Evolutionary conservation across 2,888 invertebrate species (phyloP), one percentile per base, ranked within the genome.

Genomic region (Gortyna flavago): DNA sequence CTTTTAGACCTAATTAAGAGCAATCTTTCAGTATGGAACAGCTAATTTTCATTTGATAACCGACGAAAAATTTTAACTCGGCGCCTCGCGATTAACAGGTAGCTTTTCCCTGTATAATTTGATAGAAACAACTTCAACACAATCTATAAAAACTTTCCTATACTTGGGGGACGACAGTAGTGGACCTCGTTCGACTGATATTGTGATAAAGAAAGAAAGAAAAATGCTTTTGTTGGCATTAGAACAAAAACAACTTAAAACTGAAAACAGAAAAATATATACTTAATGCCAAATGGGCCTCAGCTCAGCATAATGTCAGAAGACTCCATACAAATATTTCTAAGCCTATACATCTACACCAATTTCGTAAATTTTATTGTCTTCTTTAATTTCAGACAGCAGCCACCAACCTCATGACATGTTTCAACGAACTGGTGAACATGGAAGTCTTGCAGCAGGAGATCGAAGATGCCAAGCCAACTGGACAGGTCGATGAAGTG

Each of bases 391-490:
- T 82, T 94, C 94, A 97, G 97, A 92, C 90, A 48, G 97, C 97
- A 0, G 90, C 92, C 65, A 92, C 92, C 0, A 90, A 89, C 0
- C 91, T 98, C 0, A 91, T 93, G 70, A 91, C 94, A 0, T 98
- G 98, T 89, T 83, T 98, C 1, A 93, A 95, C 21, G 72, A 79
- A 0, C 94, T 98, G 44, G 95, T 98, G 0, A 97, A 98, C 90
- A 90, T 95, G 21, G 97, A 97, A 0, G 91, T 94, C 25, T 92
- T 98, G 38, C 95, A 97, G 83, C 90, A 95, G 7, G 98, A 98
- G 91, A 97, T 98, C 65, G 97, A 98, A 71, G 94, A 95, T 6
- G 98, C 98, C 0, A 97, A 97, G 89, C 98, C 98, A 0, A 97
- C 96, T 8, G 98, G 98, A 0, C 97, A 97, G 85, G 95, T 98